These are phyloP conservation scores for Lamellibrachia satsuma DNA, from an alignment of 2,888 invertebrate species.

Conservation along the genomic window DNA sequence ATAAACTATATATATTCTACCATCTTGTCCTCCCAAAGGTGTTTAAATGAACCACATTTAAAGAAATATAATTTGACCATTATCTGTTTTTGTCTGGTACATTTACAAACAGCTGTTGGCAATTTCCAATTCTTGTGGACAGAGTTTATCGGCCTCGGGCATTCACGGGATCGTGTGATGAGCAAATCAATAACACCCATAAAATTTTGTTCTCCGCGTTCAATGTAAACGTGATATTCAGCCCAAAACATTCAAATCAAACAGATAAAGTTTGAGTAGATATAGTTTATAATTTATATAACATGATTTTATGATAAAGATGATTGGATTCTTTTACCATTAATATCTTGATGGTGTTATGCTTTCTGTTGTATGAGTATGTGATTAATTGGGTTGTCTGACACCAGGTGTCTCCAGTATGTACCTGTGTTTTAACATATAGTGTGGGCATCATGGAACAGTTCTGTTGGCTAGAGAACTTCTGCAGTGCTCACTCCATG, in stretches of 20 bases:
- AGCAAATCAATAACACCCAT: not conserved
- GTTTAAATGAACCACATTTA: too few relatives aligned
- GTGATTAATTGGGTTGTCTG: not conserved
- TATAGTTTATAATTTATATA: not conserved
- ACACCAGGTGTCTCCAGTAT: not conserved
- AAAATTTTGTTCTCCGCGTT: not conserved
- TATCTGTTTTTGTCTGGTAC: too few relatives aligned
- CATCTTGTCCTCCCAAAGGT: too few relatives aligned
- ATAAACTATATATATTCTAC: too few relatives aligned
- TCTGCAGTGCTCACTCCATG: not conserved
- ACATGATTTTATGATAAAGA: not conserved
- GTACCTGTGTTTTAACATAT: too few relatives aligned
- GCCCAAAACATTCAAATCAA: not conserved
- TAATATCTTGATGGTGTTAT: too few relatives aligned
- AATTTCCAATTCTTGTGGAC: too few relatives aligned
- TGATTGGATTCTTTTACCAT: not conserved
- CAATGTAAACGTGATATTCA: not conserved
- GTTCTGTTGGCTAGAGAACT: not conserved
- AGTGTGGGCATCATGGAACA: not conserved
- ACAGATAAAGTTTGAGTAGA: not conserved
- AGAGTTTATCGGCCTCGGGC: too few relatives aligned
- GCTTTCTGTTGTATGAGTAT: too few relatives aligned
- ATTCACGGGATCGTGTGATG: too few relatives aligned
- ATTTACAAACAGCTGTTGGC: too few relatives aligned
- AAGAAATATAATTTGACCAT: too few relatives aligned